Evolutionary conservation across 2,113 vertebrate species (phyloP), one percentile per base, ranked within the genome.

Genomic region (Promerops cafer): DNA sequence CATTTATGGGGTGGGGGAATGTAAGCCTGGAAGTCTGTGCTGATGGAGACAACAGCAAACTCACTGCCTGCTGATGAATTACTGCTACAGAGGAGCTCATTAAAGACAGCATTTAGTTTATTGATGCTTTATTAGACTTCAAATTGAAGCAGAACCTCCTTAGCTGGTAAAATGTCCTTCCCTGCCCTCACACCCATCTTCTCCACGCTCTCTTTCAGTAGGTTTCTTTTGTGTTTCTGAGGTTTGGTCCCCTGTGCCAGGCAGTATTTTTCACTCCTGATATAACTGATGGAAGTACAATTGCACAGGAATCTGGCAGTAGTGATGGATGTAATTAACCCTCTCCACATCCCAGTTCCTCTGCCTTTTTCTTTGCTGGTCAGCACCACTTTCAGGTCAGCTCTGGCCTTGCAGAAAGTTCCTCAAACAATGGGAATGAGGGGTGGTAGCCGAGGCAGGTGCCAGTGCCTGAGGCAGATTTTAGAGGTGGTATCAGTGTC

Each of bases 1-100:
- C 21, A 0, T 30, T 27, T n/a, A 4, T 4, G 37, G 74, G 2
- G 2, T 1, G 13, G 18, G 40, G 56, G 40, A 33, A 16, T 3
- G 26, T 7, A 6, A 65, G 13, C 45, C 71, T 90, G 76, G 57
- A 57, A n/a, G 40, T 33, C 31, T 53, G 71, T 44, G 76, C 75
- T 68, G 47, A 2, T 35, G 65, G 79, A 54, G 83, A 16, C 26
- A 6, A 13, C 4, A 19, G 10, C 17, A 45, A 17, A 39, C 54
- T 59, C 19, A 16, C 57, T 83, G 35, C 44, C 56, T 11, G 27
- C 61, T 77, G 78, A 7, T 9, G 40, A 75, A 28, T 14, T 47
- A 39, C 47, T 88, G 75, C 53, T 78, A 11, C 59, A 18, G 40
- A 6, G 44, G n/a, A 68, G 44, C 45, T 70, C 54, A 92, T 54